Evolutionary conservation across 2,797 vertebrate species (phyloP).

Genomic region (Lacerta agilis): DNA sequence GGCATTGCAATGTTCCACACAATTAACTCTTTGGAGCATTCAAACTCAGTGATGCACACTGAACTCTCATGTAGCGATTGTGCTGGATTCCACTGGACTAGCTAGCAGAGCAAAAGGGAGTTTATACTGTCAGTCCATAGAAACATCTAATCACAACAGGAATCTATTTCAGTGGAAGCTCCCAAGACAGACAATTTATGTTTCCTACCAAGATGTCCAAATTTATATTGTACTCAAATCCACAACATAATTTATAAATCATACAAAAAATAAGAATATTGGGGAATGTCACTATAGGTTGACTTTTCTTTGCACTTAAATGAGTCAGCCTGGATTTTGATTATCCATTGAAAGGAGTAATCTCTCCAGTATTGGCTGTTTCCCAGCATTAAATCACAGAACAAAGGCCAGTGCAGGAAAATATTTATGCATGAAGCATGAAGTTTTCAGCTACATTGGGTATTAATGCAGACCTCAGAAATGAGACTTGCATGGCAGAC

Average conservation of each 20-base stretch:
- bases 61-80: not conserved
- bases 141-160: not conserved
- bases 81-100: not conserved
- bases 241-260: not conserved
- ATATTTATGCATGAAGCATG: no score
- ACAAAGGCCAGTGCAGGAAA: not conserved
- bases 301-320: not conserved
- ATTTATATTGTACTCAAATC: not conserved
- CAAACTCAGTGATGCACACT: no score
- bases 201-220: not conserved
- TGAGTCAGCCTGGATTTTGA: not conserved
- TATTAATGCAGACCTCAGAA: not conserved
- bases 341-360: not conserved
- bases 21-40: not conserved
- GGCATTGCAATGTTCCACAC: not conserved
- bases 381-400: not conserved
- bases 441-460: not conserved
- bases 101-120: not conserved
- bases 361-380: not conserved
- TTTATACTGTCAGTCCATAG: not conserved
- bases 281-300: not conserved
- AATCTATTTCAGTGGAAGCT: no score
- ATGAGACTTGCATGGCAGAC: not conserved
- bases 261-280: not conserved
- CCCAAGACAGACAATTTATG: not conserved